Conservation (phyloP, 2,797 vertebrate species). For the Squalus acanthias region DNA sequence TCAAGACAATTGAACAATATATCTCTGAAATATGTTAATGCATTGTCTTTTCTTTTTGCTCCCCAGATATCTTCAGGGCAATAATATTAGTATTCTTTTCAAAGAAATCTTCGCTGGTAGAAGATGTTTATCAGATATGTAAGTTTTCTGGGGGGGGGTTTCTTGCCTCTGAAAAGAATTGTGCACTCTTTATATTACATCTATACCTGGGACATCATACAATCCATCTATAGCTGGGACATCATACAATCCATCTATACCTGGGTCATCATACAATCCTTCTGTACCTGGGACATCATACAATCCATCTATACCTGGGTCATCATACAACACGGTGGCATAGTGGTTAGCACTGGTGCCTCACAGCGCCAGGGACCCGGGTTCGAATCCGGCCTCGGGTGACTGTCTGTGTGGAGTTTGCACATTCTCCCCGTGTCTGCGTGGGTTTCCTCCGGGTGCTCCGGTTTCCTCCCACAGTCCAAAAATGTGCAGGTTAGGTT, state of each 20-base stretch:
- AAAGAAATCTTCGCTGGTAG: slow-evolving; percentile 59
- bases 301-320: no score
- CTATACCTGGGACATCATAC: neutral
- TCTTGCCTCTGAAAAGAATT: slow-evolving; percentile 4
- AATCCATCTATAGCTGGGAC: neutral
- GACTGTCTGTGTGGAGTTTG: no score
- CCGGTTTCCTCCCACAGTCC: no score
- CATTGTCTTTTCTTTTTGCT: neutral
- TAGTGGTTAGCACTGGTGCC: no score
- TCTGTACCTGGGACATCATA: neutral
- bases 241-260: neutral
- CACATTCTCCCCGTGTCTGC: no score
- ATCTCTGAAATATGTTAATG: neutral
- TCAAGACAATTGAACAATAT: neutral
- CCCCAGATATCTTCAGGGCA: slow-evolving; percentile 62
- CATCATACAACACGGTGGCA: no score
- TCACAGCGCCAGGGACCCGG: no score
- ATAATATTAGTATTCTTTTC: slow-evolving; percentile 60
- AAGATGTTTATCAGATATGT: slow-evolving; percentile 59
- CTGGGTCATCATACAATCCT: neutral
- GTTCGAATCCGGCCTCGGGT: no score
- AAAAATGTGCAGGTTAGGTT: no score
- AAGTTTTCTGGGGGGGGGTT: slow-evolving; percentile 47
- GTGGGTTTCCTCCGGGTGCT: no score
- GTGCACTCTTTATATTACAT: neutral